Evolutionary conservation across 2,888 invertebrate species (phyloP), one percentile per base, ranked within the genome.

Genomic region (Phragmatobia fuliginosa): DNA sequence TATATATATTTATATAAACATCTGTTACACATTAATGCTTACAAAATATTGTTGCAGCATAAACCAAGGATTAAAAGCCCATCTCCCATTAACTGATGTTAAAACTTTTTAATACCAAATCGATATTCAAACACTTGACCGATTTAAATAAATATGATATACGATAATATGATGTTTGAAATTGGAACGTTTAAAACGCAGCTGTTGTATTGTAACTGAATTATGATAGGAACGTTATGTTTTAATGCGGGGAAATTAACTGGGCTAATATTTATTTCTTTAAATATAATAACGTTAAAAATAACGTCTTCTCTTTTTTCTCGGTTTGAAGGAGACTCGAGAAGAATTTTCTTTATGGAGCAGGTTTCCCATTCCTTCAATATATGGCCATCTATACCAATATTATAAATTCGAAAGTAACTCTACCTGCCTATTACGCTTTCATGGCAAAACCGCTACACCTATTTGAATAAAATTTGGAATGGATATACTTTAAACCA

Each of bases 231-330:
- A 32, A 62, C 31, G 60, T 62, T 61, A 32, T 62, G 52, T 66
- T 70, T 67, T 60, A 32, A 38, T 25, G 36, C 38, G 59, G 61
- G 56, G 28, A 1, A 62, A 49, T 38, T 25, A 67, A 60, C 31
- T 63, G 41, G 67, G 71, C 67, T 71, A 65, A 64, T 65, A 65
- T 71, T 71, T 71, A 67, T 71, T 60, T 56, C 62, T 38, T 28
- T 61, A 25, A 21, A 65, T 56, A 62, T 49, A 61, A 65, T 69
- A 66, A 36, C 49, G 32, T 59, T 11, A 59, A 59, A 59, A 31
- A 31, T 32, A 32, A 32, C 2, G 59, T 25, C 1, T 25, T 16
- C 28, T 56, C 25, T 56, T 2, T 28, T n/a, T n/a, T 7, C n/a
- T 45, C n/a, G 21, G 21, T 6, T n/a, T 21, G 16, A 45, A 18